A percentile compares a stretch with the other conserved stretches of the same genome.
phyloP scores from a whole-genome alignment of 2,113 vertebrate genomes.

The Dermatemys mawii region DNA sequence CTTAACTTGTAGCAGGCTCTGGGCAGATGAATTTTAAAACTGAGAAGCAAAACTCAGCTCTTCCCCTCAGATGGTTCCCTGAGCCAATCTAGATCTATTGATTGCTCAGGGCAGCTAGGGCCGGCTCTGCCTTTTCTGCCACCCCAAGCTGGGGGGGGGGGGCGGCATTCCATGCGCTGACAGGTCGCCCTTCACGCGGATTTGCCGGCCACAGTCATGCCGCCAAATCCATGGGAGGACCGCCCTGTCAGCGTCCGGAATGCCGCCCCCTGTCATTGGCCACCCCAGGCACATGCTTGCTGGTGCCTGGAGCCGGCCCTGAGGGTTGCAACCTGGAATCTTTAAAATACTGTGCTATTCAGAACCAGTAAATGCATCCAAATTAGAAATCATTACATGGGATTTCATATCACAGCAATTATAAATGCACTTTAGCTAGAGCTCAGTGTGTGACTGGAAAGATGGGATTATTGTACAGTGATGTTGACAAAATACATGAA shows the following conservation, averaged over 20 bases:
- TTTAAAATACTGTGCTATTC: slow-evolving; percentile 9
- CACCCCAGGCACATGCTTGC: too few relatives aligned
- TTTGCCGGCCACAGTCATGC: too few relatives aligned
- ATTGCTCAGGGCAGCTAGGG: not conserved
- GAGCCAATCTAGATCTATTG: not conserved
- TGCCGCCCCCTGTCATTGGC: too few relatives aligned
- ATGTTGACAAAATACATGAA: not conserved
- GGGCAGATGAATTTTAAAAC: slow-evolving; percentile 33
- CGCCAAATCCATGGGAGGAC: too few relatives aligned
- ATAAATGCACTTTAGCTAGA: not conserved
- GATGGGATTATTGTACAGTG: not conserved
- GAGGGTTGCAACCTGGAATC: slow-evolving; percentile 35
- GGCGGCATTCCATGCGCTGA: too few relatives aligned
- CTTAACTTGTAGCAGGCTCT: not conserved
- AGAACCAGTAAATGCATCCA: slow-evolving; percentile 5
- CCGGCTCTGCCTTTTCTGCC: too few relatives aligned
- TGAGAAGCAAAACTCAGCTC: not conserved
- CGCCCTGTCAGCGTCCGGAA: too few relatives aligned
- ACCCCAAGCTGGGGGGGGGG: too few relatives aligned
- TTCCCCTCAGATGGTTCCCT: not conserved
- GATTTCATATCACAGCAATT: slow-evolving; percentile 9
- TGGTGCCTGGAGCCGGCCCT: too few relatives aligned
- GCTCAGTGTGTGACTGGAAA: not conserved
- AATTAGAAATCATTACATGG: slow-evolving; percentile 9
- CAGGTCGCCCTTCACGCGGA: too few relatives aligned